Percentiles rank a stretch among this genome's conserved stretches.
These are phyloP conservation scores for Diachasmimorpha longicaudata DNA, from an alignment of 1,140 invertebrate species.

Conservation along the genomic window DNA sequence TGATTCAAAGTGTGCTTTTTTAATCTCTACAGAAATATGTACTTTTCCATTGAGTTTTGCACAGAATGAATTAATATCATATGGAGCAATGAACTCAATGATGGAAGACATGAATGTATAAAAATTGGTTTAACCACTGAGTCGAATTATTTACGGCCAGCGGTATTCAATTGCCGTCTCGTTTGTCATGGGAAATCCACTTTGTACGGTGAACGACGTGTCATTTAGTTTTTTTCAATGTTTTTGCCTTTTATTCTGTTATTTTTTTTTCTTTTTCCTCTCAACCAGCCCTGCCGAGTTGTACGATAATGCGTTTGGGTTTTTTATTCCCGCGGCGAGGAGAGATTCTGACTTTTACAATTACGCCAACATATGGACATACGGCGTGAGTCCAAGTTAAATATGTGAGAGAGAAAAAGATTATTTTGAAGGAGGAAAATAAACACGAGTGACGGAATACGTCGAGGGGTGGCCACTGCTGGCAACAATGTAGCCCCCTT, in stretches of 20 bases:
- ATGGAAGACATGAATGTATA: constrained; percentile 3
- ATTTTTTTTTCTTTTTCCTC: neutral
- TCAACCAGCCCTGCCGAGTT: neutral
- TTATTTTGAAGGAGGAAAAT: neutral
- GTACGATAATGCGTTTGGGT: constrained; percentile 23
- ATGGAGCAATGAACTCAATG: neutral
- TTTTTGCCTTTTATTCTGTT: neutral
- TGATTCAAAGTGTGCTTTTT: too few species aligned
- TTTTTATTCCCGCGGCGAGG: constrained; percentile 1
- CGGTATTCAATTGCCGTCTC: constrained; percentile 27
- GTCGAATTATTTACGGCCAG: constrained; percentile 7
- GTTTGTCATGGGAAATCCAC: constrained; percentile 32
- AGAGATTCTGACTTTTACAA: constrained; percentile 25
- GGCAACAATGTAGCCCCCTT: neutral
- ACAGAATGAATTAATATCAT: neutral
- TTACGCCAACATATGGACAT: constrained; percentile 27
- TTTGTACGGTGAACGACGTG: constrained; percentile 29
- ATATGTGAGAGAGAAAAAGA: neutral
- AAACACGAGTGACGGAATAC: neutral
- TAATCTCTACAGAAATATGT: too few species aligned
- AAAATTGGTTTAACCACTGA: constrained; percentile 2
- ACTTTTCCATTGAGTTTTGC: too few species aligned
- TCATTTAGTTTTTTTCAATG: constrained; percentile 16
- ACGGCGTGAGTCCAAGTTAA: neutral
- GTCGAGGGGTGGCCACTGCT: neutral